Percentiles rank a stretch among this genome's conserved stretches.
Evolutionary conservation across 2,797 vertebrate species (phyloP).

Genomic region (Gymnoscopelus microlampas): DNA sequence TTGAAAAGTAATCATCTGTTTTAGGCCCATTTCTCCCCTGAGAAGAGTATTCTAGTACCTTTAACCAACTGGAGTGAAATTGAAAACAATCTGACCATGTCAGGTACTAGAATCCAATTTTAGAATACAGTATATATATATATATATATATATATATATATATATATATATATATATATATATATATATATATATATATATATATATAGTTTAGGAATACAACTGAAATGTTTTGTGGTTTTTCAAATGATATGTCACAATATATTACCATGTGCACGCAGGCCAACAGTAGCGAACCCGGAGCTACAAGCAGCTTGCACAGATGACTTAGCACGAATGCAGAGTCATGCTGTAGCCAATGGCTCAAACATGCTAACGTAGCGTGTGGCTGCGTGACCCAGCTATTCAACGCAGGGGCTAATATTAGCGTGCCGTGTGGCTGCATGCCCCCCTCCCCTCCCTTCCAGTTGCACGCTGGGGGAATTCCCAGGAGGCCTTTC

Average conservation of each 20-base stretch:
- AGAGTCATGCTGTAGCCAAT: slow-evolving; percentile 48
- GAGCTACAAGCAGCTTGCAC: slow-evolving; percentile 6
- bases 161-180: no score
- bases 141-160: background rate
- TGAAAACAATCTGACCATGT: no score
- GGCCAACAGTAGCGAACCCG: background rate
- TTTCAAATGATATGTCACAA: no score
- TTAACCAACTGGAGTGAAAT: no score
- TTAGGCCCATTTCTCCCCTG: no score
- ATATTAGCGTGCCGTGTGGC: slow-evolving; percentile 49
- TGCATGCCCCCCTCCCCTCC: slow-evolving; percentile 19
- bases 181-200: no score
- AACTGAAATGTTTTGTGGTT: no score
- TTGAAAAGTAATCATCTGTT: no score
- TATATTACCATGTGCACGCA: background rate
- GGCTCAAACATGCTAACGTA: slow-evolving; percentile 45
- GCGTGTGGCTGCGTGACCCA: slow-evolving; percentile 31
- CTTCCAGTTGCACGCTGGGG: slow-evolving; percentile 43
- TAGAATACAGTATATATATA: background rate
- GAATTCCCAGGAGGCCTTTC: slow-evolving; percentile 69
- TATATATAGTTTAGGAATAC: no score
- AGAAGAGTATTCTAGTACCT: no score
- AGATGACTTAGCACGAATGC: slow-evolving; percentile 24
- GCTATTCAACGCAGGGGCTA: slow-evolving; percentile 53
- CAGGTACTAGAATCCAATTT: slow-evolving; percentile 5